A percentile compares a stretch with the other conserved stretches of the same genome.
Evolutionary conservation across 2,797 vertebrate species (phyloP).

Genomic region (Melanotaenia maccullochi): DNA sequence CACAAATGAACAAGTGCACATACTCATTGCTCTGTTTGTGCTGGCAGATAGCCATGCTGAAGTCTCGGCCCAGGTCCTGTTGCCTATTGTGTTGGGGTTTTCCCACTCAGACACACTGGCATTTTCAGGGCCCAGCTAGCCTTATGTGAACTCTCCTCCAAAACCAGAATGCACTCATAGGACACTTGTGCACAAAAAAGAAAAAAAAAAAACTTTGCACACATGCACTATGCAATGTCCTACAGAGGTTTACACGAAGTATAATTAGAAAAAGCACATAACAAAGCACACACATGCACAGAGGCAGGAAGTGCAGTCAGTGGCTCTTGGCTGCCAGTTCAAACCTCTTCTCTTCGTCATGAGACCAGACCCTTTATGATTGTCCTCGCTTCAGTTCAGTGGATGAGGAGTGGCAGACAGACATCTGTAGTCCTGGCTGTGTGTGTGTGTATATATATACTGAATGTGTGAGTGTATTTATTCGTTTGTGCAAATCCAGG

Average conservation of each 20-base stretch:
- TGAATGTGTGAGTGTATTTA: constrained; percentile 3
- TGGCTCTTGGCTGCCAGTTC: constrained; percentile 70
- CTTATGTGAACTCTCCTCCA: constrained; percentile 63
- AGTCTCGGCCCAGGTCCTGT: constrained; percentile 57
- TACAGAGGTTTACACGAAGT: constrained; percentile 57
- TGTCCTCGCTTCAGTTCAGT: constrained; percentile 50
- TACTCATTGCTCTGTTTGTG: constrained; percentile 50
- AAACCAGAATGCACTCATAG: constrained; percentile 45
- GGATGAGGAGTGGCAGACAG: constrained; percentile 53
- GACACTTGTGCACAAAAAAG: constrained; percentile 20
- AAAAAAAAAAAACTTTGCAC: constrained; percentile 28
- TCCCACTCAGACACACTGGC: constrained; percentile 75
- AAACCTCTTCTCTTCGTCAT: constrained; percentile 64
- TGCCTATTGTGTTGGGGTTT: constrained; percentile 76
- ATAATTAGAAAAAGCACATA: constrained; percentile 73
- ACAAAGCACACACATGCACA: constrained; percentile 74
- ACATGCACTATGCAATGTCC: constrained; percentile 49
- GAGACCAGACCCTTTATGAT: constrained; percentile 66
- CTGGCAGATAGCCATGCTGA: constrained; percentile 62
- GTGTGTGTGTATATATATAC: constrained; percentile 9
- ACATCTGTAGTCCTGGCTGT: constrained; percentile 35
- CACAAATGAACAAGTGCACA: constrained; percentile 22
- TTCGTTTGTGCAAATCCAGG: constrained; percentile 36
- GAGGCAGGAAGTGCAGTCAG: constrained; percentile 74
- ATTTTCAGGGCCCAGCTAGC: constrained; percentile 58